Conservation (phyloP, 2,113 vertebrate species). For the Pteropus alecto region DNA sequence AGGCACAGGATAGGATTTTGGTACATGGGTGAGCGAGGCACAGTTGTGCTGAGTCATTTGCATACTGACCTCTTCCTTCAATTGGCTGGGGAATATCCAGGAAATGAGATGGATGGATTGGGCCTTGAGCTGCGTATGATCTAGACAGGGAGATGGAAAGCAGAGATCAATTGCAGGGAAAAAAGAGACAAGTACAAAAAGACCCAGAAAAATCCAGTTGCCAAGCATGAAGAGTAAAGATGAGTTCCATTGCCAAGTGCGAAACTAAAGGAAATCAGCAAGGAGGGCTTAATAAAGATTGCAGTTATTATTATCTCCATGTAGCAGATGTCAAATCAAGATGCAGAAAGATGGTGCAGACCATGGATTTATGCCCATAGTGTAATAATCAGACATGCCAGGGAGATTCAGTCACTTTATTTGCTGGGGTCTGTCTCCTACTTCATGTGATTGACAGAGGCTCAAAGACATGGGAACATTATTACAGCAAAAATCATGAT, state of each 20-base stretch:
- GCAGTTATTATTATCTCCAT: background rate
- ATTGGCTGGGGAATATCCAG: background rate
- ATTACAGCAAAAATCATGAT: slow-evolving; percentile 37
- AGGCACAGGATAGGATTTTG: background rate
- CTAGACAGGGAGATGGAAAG: background rate
- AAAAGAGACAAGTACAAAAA: background rate
- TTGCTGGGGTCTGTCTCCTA: background rate
- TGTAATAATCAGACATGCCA: background rate
- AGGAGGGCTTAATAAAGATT: background rate
- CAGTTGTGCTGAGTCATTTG: background rate
- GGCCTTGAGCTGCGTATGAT: slow-evolving; percentile 6
- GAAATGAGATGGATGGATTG: background rate
- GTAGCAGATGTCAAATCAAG: slow-evolving; percentile 40
- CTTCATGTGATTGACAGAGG: background rate
- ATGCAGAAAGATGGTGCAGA: background rate
- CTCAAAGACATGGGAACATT: slow-evolving; percentile 21
- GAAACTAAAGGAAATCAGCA: slow-evolving; percentile 4
- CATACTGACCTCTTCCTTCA: background rate
- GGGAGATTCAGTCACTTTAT: slow-evolving; percentile 26
- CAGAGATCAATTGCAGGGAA: background rate
- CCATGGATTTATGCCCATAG: background rate
- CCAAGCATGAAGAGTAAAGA: background rate
- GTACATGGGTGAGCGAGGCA: background rate
- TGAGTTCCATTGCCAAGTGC: background rate
- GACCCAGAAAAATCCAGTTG: background rate